Evolutionary conservation across 64 coral and sea anemone species (phyloP).

Genomic region (Pocillopora verrucosa): DNA sequence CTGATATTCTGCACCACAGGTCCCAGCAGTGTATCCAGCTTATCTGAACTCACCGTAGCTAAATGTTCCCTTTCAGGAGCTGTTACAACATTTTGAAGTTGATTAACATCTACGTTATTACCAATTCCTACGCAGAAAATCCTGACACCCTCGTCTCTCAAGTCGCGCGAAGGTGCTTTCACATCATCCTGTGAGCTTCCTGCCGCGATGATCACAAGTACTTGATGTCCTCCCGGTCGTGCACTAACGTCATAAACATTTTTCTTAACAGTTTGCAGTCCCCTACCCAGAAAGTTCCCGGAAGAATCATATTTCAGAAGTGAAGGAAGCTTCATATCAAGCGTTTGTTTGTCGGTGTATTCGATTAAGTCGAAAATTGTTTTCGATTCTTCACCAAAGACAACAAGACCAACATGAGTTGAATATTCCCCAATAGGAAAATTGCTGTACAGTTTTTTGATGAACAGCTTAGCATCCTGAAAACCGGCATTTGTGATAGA

Average conservation of each 20-base stretch:
- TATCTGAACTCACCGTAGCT: background rate
- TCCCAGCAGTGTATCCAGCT: slow-evolving; percentile 8
- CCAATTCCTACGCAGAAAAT: slow-evolving; percentile 43
- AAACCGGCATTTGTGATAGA: slow-evolving; percentile 10
- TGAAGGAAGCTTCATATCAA: slow-evolving; percentile 2
- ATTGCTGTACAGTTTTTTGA: slow-evolving; percentile 51
- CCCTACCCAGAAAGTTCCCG: slow-evolving; percentile 5
- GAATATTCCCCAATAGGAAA: slow-evolving; percentile 41
- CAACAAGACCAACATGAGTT: slow-evolving; percentile 37
- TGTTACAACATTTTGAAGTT: slow-evolving; percentile 36
- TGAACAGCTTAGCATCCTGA: slow-evolving; percentile 23
- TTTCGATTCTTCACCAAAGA: slow-evolving; percentile 15
- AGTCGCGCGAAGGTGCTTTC: slow-evolving; percentile 16
- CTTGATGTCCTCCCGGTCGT: slow-evolving; percentile 37
- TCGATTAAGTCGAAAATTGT: slow-evolving; percentile 35
- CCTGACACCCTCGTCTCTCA: slow-evolving; percentile 49
- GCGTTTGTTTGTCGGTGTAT: background rate
- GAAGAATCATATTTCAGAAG: background rate
- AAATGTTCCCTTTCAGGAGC: slow-evolving; percentile 26
- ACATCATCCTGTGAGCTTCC: slow-evolving; percentile 48
- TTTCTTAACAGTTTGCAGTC: slow-evolving; percentile 11
- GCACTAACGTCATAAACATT: slow-evolving; percentile 44
- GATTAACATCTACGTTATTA: slow-evolving; percentile 1
- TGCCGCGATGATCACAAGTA: slow-evolving; percentile 19
- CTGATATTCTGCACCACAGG: slow-evolving; percentile 49